Evolutionary conservation across 2,113 vertebrate species (phyloP).

Genomic region (Mobula hypostoma): DNA sequence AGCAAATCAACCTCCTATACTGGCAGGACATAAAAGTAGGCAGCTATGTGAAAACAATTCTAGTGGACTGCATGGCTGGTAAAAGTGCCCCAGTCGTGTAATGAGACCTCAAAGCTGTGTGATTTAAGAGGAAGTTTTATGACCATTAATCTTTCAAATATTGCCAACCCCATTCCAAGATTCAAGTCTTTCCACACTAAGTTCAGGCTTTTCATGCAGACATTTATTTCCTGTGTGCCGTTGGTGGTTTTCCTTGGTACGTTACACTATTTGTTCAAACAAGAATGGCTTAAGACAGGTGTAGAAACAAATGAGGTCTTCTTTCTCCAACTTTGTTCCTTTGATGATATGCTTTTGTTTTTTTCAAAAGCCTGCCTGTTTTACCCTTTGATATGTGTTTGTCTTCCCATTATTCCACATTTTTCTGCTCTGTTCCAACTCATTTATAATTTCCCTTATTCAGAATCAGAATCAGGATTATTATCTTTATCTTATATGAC

Average conservation of each 20-base stretch:
- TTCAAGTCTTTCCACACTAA: background rate
- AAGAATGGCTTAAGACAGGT: background rate
- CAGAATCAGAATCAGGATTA: no score
- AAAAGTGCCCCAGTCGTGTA: background rate
- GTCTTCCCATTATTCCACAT: background rate
- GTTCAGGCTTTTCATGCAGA: background rate
- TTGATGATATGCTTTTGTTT: background rate
- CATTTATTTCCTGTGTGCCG: background rate
- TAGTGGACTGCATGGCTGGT: background rate
- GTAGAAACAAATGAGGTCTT: background rate
- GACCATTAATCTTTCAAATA: background rate
- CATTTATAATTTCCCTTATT: background rate
- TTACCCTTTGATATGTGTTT: no score
- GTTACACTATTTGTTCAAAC: background rate
- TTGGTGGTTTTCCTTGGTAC: slow-evolving; percentile 25
- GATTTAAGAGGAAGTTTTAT: background rate
- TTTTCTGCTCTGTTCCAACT: background rate
- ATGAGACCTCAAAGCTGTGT: background rate
- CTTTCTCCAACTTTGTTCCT: background rate
- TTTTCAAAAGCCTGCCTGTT: background rate
- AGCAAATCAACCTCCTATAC: background rate
- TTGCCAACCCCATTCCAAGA: background rate
- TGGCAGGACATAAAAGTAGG: background rate
- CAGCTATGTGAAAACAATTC: background rate
- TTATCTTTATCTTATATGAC: no score